phyloP scores from a whole-genome alignment of 1,140 invertebrate species.

The Euwallacea similis region DNA sequence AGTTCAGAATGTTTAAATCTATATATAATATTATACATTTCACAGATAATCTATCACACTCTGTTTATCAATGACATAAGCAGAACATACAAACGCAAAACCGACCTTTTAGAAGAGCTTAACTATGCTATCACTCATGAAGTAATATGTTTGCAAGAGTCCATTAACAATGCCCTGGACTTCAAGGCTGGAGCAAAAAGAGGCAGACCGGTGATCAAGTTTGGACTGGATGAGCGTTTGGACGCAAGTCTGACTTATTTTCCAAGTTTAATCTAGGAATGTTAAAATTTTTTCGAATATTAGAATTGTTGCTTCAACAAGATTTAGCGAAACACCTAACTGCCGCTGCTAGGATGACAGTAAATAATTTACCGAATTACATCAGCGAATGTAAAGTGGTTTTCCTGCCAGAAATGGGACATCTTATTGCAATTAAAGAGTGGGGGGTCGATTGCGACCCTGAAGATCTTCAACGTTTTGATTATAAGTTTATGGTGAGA shows the following conservation, averaged over 20 bases:
- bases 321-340: conserved; percentile 63
- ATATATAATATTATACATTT: conserved; percentile 4
- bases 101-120: conserved; percentile 42
- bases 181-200: conserved; percentile 40
- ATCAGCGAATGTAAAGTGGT: conserved; percentile 73
- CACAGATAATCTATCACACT: conserved; percentile 49
- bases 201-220: conserved; percentile 45
- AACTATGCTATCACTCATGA: conserved; percentile 41
- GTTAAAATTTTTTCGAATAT: conserved; percentile 14
- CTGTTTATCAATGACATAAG: conserved; percentile 46
- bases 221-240: conserved; percentile 46
- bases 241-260: conserved; percentile 45
- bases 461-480: conserved; percentile 61
- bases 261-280: neutral
- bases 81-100: conserved; percentile 39
- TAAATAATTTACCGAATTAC: conserved; percentile 65
- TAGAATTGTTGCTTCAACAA: conserved; percentile 47
- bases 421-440: conserved; percentile 70
- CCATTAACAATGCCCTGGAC: conserved; percentile 48
- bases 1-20: too few relatives aligned
- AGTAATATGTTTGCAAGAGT: conserved; percentile 45
- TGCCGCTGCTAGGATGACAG: conserved; percentile 67
- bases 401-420: conserved; percentile 81
- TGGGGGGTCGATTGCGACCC: conserved; percentile 59
- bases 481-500: conserved; percentile 69